Conservation (phyloP, 2,113 vertebrate species). For the Silurus asotus region DNA sequence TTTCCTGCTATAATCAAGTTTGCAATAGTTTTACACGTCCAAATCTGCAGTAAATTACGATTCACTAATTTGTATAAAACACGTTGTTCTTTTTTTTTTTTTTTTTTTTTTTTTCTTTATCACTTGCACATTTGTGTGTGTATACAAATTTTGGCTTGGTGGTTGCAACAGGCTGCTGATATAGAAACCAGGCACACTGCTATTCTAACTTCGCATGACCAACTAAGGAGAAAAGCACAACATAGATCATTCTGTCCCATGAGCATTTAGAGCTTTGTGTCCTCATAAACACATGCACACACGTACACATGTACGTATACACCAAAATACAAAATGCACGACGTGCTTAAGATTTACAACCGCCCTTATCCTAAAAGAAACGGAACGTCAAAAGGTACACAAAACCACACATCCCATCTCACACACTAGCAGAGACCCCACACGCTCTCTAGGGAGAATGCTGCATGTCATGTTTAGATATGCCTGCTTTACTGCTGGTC, state of each 20-base stretch:
- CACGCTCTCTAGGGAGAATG: slow-evolving; percentile 26
- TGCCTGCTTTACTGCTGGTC: slow-evolving; percentile 58
- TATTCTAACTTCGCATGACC: slow-evolving; percentile 67
- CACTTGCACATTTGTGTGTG: neutral
- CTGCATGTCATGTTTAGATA: slow-evolving; percentile 59
- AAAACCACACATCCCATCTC: slow-evolving; percentile 1
- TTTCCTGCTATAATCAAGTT: neutral
- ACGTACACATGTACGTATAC: slow-evolving; percentile 37
- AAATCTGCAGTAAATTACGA: neutral
- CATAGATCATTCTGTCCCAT: slow-evolving; percentile 56
- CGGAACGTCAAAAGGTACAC: neutral
- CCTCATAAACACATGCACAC: slow-evolving; percentile 35
- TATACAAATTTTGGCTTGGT: slow-evolving; percentile 12
- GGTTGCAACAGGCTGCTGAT: slow-evolving; percentile 21
- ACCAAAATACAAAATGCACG: neutral
- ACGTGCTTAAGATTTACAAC: slow-evolving; percentile 14
- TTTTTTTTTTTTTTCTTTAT: neutral
- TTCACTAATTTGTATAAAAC: neutral
- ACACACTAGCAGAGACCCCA: slow-evolving; percentile 15
- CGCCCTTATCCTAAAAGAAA: slow-evolving; percentile 1
- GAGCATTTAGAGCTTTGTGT: slow-evolving; percentile 20
- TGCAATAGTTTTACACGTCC: neutral
- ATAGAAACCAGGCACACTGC: slow-evolving; percentile 6
- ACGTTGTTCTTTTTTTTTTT: neutral
- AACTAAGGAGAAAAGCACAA: slow-evolving; percentile 59